These are phyloP conservation scores for Caenorhabditis panamensis DNA, from an alignment of 2,888 invertebrate genomes.

Conservation along the genomic window DNA sequence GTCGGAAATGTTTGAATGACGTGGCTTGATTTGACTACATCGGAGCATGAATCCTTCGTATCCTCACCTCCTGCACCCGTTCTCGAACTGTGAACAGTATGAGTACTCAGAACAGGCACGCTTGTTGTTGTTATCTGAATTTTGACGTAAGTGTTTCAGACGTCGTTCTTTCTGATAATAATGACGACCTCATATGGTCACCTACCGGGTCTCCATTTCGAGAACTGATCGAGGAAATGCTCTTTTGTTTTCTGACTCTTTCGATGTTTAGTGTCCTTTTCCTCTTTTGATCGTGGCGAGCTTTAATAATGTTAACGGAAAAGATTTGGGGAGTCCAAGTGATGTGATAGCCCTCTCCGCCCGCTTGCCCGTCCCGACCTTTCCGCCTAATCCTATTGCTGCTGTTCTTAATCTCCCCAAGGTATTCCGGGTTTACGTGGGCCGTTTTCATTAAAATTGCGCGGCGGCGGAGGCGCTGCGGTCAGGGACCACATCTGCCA, in stretches of 20 bases:
- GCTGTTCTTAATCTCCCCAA: constrained; percentile 8
- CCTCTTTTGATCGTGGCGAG: constrained; percentile 10
- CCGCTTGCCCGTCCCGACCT: constrained; percentile 3
- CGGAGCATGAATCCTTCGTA: no score
- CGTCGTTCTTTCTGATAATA: constrained; percentile 17
- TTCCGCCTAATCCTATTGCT: constrained; percentile 19
- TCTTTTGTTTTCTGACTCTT: constrained; percentile 20
- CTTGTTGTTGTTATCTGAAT: constrained; percentile 7
- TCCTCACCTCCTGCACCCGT: neutral
- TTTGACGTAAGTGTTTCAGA: constrained; percentile 24
- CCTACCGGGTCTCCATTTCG: neutral
- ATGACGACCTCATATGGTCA: neutral
- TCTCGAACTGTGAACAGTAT: neutral
- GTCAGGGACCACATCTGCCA: constrained; percentile 12
- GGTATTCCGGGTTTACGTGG: constrained; percentile 6
- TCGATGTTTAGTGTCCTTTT: neutral
- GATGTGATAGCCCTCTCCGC: constrained; percentile 2
- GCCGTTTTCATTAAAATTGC: constrained; percentile 14
- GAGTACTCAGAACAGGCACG: neutral
- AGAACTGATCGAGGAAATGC: neutral
- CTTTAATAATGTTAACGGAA: neutral
- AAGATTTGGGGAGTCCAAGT: neutral
- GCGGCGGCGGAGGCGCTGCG: neutral
- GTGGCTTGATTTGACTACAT: no score
- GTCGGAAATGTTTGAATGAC: neutral